Base-by-base conservation (phyloP, 1,140 invertebrate species). In the Atopsyche davidsoni region DNA sequence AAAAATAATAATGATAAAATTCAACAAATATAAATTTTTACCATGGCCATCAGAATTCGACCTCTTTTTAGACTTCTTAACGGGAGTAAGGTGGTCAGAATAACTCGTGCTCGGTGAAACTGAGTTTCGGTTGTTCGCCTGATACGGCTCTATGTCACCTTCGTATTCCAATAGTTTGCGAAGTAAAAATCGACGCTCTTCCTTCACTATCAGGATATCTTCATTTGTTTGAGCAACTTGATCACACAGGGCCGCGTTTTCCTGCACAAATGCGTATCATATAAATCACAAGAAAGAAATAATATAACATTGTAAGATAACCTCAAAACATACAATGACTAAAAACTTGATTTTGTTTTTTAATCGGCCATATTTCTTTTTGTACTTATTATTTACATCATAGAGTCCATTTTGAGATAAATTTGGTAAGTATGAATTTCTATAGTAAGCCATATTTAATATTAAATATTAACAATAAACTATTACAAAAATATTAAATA, bases 171-270 rank as follows among this genome's bases (percentile, higher is more conserved):
- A 79, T 6, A 84, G 61, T 60, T 81, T 81, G 61, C 76, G 75
- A n/a, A 82, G 65, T 34, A 86, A 62, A 68, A 79, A 86, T 58
- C 83, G 71, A 38, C 86, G 73, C 60, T 89, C 86, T 61, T 87
- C 83, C 60, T 84, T 83, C 1, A 79, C 78, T 16, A 79, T 65
- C 31, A 81, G 66, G 24, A 87, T 75, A 67, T 85, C 84, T 41
- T 83, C 80, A 67, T 90, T 85, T 32, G 85, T 75, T 59, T 79
- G 69, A 3, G 83, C 76, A 22, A 88, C 80, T 75, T 88, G 84
- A 75, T 89, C 87, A 62, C 86, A 86, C 3, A 89, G 59, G 2
- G 85, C 81, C 32, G 85, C 81, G 76, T 89, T 89, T 75, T 87
- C 80, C 86, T 88, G 53, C 16, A 24, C 14, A 68, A 48, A 39